phyloP scores from a whole-genome alignment of 2,113 vertebrate species.

The Lophotis ruficrista region DNA sequence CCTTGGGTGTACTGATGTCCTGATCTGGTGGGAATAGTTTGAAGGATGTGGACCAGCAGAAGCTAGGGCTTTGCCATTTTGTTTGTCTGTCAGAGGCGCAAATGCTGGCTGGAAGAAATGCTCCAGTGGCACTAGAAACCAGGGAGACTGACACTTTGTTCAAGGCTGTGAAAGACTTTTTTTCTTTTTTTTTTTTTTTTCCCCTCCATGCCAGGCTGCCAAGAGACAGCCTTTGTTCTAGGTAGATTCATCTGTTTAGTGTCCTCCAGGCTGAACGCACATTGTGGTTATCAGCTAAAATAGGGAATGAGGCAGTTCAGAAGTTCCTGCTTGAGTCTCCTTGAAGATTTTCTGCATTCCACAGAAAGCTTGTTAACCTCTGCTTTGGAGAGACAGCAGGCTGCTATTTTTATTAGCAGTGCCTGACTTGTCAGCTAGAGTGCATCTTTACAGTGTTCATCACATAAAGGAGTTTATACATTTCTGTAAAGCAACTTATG shows the following conservation, averaged over 20 bases:
- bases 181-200: background rate
- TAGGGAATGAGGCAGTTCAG: slow-evolving; percentile 27
- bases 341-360: slow-evolving; percentile 23
- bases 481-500: background rate
- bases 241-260: background rate
- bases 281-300: slow-evolving; percentile 31
- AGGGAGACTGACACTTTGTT: background rate
- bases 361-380: background rate
- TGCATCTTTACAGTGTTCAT: background rate
- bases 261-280: background rate
- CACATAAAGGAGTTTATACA: background rate
- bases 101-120: rapidly evolving
- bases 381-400: background rate
- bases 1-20: background rate
- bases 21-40: background rate
- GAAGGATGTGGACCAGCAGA: background rate
- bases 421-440: background rate
- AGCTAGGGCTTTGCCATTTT: background rate
- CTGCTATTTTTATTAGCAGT: background rate
- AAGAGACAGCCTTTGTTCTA: background rate
- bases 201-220: background rate
- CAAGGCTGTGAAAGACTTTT: slow-evolving; percentile 7
- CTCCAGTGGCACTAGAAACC: rapidly evolving
- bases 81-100: background rate
- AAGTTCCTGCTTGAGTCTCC: background rate